Evolutionary conservation across 2,888 invertebrate species (phyloP), one percentile per base, ranked within the genome.

Genomic region (Lasiommata megera): DNA sequence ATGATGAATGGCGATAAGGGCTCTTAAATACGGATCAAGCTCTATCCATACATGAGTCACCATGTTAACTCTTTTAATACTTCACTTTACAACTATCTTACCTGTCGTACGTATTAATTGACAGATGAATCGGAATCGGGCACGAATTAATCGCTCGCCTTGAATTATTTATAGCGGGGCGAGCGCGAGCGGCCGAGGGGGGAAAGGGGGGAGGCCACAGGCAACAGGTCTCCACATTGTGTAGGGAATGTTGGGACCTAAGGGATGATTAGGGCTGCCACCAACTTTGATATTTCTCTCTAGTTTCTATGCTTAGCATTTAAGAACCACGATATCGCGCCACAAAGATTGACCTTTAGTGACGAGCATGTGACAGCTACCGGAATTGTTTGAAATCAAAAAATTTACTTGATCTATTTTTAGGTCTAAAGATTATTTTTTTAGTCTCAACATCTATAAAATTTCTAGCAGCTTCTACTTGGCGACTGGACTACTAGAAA

Each of bases 151-250:
- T 87, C 86, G 81, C 71, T 67, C 72, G 72, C 74, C 76, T 81
- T 87, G 87, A 86, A 88, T 88, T 86, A 88, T 88, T 86, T 86
- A 87, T 87, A 82, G 80, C 74, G 77, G 77, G 74, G 72, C 73
- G 23, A 77, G 72, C 73, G 76, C 63, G 57, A 43, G 62, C 54
- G 61, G 61, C 65, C 66, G 14, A 23, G 47, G 53, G 48, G 65
- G 62, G 80, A 82, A 5, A 23, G 23, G 23, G 23, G 23, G 23
- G 23, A 23, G 2, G 2, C 23, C 2, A 23, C 23, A 23, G 23
- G 23, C 23, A 23, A 23, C 23, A 23, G 23, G 23, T 23, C 23
- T 23, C 23, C 78, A 79, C 80, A 81, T 82, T 84, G 85, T 82
- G 80, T 82, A 77, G 53, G 56, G 60, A 60, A 56, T 50, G 53